A percentile compares a stretch with the other conserved stretches of the same genome.
Conservation (phyloP, 2,888 invertebrate species). For the Carterocephalus palaemon region DNA sequence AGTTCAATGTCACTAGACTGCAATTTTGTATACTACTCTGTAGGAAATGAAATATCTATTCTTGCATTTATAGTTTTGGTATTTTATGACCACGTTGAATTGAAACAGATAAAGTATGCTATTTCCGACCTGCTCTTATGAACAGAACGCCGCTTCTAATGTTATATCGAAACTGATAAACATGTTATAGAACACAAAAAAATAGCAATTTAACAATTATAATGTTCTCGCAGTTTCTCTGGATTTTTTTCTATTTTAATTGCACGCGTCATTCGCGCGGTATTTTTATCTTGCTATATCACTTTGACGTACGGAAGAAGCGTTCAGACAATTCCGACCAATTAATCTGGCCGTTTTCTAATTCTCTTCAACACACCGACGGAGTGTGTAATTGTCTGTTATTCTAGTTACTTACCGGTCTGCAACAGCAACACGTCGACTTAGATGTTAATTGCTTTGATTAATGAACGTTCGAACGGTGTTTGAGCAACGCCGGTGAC, state of each 20-base stretch:
- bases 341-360: slow-evolving; percentile 16
- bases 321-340: slow-evolving; percentile 10
- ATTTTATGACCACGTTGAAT: too few relatives aligned
- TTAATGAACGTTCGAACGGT: slow-evolving; percentile 1
- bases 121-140: too few relatives aligned
- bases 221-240: not conserved
- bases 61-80: too few relatives aligned
- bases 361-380: slow-evolving; percentile 1
- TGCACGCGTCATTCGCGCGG: slow-evolving; percentile 6
- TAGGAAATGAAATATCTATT: too few relatives aligned
- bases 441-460: slow-evolving; percentile 7
- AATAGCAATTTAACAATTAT: slow-evolving; percentile 3
- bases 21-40: too few relatives aligned
- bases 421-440: slow-evolving; percentile 2
- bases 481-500: slow-evolving; percentile 2
- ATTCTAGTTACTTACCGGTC: slow-evolving; percentile 4
- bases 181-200: too few relatives aligned
- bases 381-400: not conserved
- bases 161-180: too few relatives aligned
- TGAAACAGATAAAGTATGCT: too few relatives aligned
- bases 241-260: slow-evolving; percentile 15
- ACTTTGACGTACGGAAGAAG: slow-evolving; percentile 4
- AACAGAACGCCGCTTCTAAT: too few relatives aligned
- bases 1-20: too few relatives aligned
- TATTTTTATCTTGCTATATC: slow-evolving; percentile 10